These are phyloP conservation scores for Formica aserva DNA, from an alignment of 2,888 invertebrate genomes.

Conservation along the genomic window DNA sequence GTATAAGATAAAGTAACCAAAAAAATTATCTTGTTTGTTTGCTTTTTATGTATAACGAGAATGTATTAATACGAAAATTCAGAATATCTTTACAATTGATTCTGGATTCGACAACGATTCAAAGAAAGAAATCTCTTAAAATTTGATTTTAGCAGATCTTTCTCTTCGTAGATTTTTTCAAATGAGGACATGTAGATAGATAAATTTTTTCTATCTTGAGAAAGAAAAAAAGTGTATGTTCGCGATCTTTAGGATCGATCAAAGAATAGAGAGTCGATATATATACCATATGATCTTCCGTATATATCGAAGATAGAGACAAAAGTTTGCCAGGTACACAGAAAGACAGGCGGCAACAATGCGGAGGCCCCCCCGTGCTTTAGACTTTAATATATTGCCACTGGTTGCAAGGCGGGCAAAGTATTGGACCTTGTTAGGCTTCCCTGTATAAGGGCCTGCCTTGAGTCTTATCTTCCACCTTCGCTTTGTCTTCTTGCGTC, in stretches of 20 bases:
- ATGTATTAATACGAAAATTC: background rate
- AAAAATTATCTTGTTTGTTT: background rate
- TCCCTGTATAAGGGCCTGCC: conserved; percentile 84
- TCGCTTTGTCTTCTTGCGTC: conserved; percentile 79
- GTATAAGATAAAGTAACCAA: conserved; percentile 2
- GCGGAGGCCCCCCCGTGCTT: conserved; percentile 84
- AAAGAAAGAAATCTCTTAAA: background rate
- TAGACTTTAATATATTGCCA: conserved; percentile 85
- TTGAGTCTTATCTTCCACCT: conserved; percentile 64
- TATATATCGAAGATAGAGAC: conserved; percentile 76
- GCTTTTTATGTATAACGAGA: background rate
- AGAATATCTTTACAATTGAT: background rate
- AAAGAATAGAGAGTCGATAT: conserved; percentile 55
- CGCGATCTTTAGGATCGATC: conserved; percentile 84
- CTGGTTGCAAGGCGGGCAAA: conserved; percentile 81
- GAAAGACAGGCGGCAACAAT: conserved; percentile 81
- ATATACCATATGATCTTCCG: conserved; percentile 68
- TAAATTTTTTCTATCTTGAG: conserved; percentile 21
- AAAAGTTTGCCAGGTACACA: conserved; percentile 79
- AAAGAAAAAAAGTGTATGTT: conserved; percentile 68
- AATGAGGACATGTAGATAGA: conserved; percentile 7
- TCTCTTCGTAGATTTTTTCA: background rate
- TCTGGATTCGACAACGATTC: background rate
- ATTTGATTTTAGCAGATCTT: background rate
- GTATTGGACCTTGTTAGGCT: conserved; percentile 85